phyloP scores from a whole-genome alignment of 2,888 invertebrate species.

The Leptinotarsa juncta region DNA sequence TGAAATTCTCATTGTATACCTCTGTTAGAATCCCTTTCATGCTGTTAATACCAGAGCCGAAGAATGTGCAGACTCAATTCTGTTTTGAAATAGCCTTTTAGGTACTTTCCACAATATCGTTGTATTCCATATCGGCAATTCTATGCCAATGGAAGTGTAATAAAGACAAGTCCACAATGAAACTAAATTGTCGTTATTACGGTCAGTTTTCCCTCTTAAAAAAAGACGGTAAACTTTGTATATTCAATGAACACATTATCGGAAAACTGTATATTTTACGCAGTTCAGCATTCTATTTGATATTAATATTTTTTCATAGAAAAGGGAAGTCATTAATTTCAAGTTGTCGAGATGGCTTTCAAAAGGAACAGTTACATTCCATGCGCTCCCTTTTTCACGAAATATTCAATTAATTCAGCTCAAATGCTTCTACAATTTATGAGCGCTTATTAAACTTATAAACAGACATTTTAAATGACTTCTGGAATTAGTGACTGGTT shows the following conservation, averaged over 20 bases:
- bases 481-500: neutral
- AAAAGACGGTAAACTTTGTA: neutral
- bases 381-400: neutral
- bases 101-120: neutral
- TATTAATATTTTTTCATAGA: too few relatives aligned
- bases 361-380: too few relatives aligned
- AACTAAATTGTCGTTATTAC: neutral
- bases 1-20: neutral
- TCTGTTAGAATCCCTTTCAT: neutral
- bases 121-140: slow-evolving; percentile 11
- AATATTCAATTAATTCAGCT: slow-evolving; percentile 1
- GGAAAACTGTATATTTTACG: too few relatives aligned
- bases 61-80: neutral
- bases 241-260: neutral
- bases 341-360: too few relatives aligned
- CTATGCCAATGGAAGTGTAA: neutral
- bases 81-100: slow-evolving; percentile 4
- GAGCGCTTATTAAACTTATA: slow-evolving; percentile 5
- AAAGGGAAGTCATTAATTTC: too few relatives aligned
- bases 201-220: neutral
- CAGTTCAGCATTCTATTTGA: too few relatives aligned
- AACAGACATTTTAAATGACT: slow-evolving; percentile 4
- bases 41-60: neutral
- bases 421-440: neutral
- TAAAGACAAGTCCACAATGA: slow-evolving; percentile 6